Evolutionary conservation across 2,888 invertebrate genomes (phyloP).

Genomic region (Mimachlamys varia): DNA sequence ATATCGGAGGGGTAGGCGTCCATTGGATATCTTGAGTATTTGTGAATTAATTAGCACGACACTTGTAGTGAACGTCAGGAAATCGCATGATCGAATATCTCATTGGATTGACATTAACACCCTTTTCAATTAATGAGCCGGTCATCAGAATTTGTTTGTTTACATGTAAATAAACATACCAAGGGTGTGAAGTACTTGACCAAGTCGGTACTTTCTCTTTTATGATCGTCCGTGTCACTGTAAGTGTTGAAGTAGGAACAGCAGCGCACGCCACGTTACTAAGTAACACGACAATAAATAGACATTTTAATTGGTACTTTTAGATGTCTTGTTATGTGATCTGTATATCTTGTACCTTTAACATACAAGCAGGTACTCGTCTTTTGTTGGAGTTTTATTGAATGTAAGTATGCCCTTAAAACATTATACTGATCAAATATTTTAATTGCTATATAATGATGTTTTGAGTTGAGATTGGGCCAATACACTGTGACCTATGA

Average conservation of each 20-base stretch:
- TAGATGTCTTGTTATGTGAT: background rate
- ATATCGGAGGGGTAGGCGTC: background rate
- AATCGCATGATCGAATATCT: background rate
- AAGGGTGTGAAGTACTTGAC: background rate
- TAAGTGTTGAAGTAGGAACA: background rate
- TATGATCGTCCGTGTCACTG: background rate
- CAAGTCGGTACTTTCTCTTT: background rate
- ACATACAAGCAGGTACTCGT: background rate
- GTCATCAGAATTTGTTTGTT: background rate
- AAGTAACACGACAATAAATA: background rate
- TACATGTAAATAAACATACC: background rate
- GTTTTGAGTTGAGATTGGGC: background rate
- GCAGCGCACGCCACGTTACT: background rate
- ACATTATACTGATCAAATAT: background rate
- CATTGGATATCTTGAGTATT: background rate
- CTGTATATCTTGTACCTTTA: background rate
- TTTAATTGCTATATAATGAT: background rate
- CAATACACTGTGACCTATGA: too few species aligned
- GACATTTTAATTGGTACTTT: background rate
- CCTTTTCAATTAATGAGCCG: background rate
- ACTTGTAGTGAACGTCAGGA: background rate
- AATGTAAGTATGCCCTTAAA: background rate
- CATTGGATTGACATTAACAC: background rate
- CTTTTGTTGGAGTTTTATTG: background rate
- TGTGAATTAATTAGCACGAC: background rate